These are phyloP conservation scores for Gallinago paraguaiae DNA, from an alignment of 2,113 vertebrate genomes.

Conservation along the genomic window DNA sequence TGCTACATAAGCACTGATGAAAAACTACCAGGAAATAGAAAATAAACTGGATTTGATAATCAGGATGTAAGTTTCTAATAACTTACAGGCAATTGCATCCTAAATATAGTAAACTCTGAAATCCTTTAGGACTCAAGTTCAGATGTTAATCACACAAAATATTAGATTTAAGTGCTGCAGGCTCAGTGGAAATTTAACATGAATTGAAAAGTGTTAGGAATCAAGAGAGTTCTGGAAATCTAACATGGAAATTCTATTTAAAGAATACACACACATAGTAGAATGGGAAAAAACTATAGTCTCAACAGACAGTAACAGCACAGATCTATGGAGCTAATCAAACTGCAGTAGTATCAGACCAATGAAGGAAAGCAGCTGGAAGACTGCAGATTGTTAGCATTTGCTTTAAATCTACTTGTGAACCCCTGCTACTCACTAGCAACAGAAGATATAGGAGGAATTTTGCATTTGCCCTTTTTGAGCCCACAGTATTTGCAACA, in stretches of 20 bases:
- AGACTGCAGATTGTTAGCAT: neutral
- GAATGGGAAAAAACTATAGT: neutral
- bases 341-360: neutral
- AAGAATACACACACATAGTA: neutral
- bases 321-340: neutral
- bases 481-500: neutral
- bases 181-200: neutral
- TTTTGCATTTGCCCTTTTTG: neutral
- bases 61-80: neutral
- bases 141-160: neutral
- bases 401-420: neutral
- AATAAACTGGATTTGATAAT: slow-evolving; percentile 13
- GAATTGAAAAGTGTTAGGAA: neutral
- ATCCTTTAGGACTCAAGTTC: neutral
- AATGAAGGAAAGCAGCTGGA: neutral
- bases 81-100: neutral
- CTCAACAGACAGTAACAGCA: neutral
- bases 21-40: neutral
- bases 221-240: neutral
- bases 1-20: neutral
- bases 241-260: neutral
- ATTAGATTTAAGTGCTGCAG: neutral
- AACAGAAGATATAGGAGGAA: neutral
- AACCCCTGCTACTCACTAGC: neutral
- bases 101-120: neutral